Base-by-base conservation (phyloP, 2,888 invertebrate species). In the Quadroppia sp. region DNA sequence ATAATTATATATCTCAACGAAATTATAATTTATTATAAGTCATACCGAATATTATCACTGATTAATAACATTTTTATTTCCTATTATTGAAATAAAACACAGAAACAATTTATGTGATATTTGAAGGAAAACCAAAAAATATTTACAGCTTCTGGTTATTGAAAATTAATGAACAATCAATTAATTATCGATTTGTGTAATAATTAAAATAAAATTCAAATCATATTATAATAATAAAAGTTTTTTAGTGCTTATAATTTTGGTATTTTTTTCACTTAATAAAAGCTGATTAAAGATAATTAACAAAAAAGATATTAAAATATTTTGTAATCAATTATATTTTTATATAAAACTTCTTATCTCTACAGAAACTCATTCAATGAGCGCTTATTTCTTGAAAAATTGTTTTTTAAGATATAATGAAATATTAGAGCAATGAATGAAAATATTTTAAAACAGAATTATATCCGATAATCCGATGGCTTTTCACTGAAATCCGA, bases 401-500 rank as follows among this genome's bases (percentile, higher is more conserved):
- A 20, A 9, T 20, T 56, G 4, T 56, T 4, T 4, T 4, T 2
- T 23, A 56, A 56, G 23, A 25, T 23, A 23, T 56, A 56, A 56
- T 23, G 23, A 25, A 56, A 23, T 56, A 56, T 28, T 25, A 28
- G 9, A 28, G n/a, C 15, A 23, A 17, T 25, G 15, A n/a, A 23
- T 9, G 28, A 56, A 25, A 56, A 56, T 23, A 3, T 56, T 9
- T 56, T 7, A 56, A 56, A 25, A n/a, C n/a, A 7, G 56, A 7
- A 56, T 56, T 61, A 30, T 32, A 61, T 28, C 11, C 61, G 11
- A 17, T 32, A 61, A 61, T 61, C 61, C 61, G 30, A 61, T 61
- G 61, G 61, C 61, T 61, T n/a, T 61, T 61, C 15, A 30, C 28
- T 30, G 7, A 61, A 61, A 61, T 61, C 61, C 32, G 61, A 61